These are phyloP conservation scores for Phyllostomus discolor DNA, from an alignment of 2,113 vertebrate species.

Conservation along the genomic window DNA sequence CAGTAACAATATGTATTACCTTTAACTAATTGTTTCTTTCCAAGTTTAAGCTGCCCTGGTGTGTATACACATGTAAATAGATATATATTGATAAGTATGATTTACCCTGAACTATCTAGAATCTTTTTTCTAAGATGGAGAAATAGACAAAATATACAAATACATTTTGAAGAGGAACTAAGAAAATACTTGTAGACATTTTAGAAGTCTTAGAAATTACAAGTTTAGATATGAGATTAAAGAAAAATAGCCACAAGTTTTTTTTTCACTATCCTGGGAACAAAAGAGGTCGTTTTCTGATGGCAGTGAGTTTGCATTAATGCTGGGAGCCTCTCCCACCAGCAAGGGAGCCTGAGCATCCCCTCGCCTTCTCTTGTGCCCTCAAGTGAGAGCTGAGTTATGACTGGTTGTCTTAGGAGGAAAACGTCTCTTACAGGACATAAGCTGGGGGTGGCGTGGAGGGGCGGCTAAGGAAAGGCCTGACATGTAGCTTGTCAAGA, in stretches of 20 bases:
- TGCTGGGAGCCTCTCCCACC: conserved; percentile 36
- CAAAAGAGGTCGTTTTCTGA: background rate
- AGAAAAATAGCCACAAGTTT: background rate
- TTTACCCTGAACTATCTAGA: background rate
- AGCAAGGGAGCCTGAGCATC: background rate
- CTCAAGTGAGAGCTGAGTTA: conserved; percentile 70
- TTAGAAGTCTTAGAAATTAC: background rate
- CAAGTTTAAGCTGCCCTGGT: background rate
- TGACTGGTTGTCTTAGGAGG: conserved; percentile 54
- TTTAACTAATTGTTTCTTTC: background rate
- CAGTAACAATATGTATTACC: background rate
- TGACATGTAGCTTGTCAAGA: conserved; percentile 52
- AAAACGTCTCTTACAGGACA: conserved; percentile 55
- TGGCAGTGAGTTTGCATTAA: background rate
- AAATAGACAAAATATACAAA: background rate
- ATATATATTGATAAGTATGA: background rate
- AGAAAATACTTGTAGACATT: background rate
- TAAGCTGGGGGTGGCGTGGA: background rate
- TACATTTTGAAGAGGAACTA: background rate
- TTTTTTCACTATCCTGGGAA: background rate
- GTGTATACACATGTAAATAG: accelerated
- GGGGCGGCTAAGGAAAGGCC: conserved; percentile 36
- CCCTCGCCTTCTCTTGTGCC: conserved; percentile 22
- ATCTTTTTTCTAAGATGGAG: background rate
- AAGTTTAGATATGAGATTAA: background rate